A percentile compares a stretch with the other conserved stretches of the same genome.
These are phyloP conservation scores for Perca schrenkii DNA, from an alignment of 2,113 vertebrate genomes.

Conservation along the genomic window DNA sequence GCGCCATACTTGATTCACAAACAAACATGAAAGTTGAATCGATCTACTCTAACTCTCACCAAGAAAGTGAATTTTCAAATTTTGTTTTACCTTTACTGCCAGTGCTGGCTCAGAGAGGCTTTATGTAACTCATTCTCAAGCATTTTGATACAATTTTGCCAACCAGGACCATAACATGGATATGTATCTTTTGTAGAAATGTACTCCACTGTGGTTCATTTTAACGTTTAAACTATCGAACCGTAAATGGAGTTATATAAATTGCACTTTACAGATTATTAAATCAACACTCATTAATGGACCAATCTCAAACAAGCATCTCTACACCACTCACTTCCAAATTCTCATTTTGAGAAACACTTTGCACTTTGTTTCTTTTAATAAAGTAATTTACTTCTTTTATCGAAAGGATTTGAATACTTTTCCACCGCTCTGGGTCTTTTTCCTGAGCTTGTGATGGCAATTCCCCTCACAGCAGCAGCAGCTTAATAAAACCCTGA, in stretches of 20 bases:
- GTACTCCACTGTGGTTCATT: no score
- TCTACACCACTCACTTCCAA: background rate
- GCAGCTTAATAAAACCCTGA: conserved; percentile 35
- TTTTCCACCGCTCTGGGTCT: background rate
- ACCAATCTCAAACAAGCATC: background rate
- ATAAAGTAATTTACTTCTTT: background rate
- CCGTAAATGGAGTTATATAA: background rate
- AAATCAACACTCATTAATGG: background rate
- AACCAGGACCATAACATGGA: background rate
- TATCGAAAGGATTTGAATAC: background rate
- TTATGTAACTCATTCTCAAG: background rate
- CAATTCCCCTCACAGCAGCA: conserved; percentile 23
- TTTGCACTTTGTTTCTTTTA: background rate
- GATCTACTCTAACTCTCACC: no score
- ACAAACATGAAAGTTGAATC: no score
- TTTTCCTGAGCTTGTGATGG: conserved; percentile 5
- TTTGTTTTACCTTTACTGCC: no score
- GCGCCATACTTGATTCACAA: background rate
- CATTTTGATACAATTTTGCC: background rate
- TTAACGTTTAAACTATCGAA: background rate
- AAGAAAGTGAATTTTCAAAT: no score
- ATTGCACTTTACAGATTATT: background rate
- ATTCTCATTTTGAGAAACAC: background rate
- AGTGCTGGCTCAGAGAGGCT: background rate
- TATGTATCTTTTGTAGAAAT: background rate